Evolutionary conservation across 2,888 invertebrate species (phyloP).

Genomic region (Leucania comma): DNA sequence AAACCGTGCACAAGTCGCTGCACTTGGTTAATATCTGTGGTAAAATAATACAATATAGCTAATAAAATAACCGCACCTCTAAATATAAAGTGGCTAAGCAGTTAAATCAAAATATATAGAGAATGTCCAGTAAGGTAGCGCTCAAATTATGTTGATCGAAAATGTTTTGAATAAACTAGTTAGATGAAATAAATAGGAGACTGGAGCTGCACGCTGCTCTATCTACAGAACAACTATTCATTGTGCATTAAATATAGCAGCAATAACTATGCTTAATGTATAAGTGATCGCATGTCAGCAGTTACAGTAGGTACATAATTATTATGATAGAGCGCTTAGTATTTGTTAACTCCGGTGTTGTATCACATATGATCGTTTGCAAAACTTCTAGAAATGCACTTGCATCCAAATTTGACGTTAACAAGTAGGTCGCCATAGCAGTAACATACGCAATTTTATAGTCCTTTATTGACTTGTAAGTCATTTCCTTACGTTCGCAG

Average conservation of each 20-base stretch:
- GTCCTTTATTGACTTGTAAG: slow-evolving; percentile 41
- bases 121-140: slow-evolving; percentile 9
- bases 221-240: slow-evolving; percentile 4
- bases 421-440: slow-evolving; percentile 51
- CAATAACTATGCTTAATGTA: slow-evolving; percentile 4
- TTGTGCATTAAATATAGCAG: slow-evolving; percentile 17
- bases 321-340: neutral
- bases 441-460: slow-evolving; percentile 54
- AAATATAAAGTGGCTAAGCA: slow-evolving; percentile 1
- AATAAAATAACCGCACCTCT: slow-evolving; percentile 28
- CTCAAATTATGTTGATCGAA: neutral
- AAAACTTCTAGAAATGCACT: slow-evolving; percentile 21
- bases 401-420: slow-evolving; percentile 30
- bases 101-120: slow-evolving; percentile 25
- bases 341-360: slow-evolving; percentile 7
- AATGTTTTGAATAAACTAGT: slow-evolving; percentile 12
- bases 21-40: slow-evolving; percentile 26
- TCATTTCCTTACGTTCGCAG: slow-evolving; percentile 63
- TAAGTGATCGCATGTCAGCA: slow-evolving; percentile 24
- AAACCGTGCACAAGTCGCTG: slow-evolving; percentile 58
- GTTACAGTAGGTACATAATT: slow-evolving; percentile 19
- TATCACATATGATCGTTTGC: slow-evolving; percentile 16
- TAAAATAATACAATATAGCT: slow-evolving; percentile 42
- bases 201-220: neutral
- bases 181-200: neutral